A percentile compares a stretch with the other conserved stretches of the same genome.
phyloP scores from a whole-genome alignment of 1,140 invertebrate species.

The Drosophila paulistorum region DNA sequence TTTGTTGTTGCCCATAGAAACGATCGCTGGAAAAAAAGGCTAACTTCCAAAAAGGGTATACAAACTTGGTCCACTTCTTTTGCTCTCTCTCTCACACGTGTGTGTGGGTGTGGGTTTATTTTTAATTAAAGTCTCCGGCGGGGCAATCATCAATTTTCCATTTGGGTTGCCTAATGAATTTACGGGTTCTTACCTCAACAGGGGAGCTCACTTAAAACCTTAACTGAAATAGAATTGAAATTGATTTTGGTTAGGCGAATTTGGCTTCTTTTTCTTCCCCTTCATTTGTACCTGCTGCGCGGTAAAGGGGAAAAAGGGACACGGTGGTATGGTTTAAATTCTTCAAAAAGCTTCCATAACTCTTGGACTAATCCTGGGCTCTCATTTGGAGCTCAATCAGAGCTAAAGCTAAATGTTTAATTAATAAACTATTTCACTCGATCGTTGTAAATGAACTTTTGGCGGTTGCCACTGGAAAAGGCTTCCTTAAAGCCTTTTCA shows the following conservation, averaged over 20 bases:
- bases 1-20: too few relatives aligned
- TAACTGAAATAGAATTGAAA: constrained; percentile 34
- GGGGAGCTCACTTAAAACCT: neutral
- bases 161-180: constrained; percentile 51
- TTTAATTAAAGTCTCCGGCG: constrained; percentile 10
- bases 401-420: too few relatives aligned
- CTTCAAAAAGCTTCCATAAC: constrained; percentile 1
- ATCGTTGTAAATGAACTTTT: too few relatives aligned
- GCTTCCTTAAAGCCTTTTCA: too few relatives aligned
- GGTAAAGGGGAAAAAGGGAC: neutral
- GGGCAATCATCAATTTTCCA: constrained; percentile 51
- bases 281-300: neutral
- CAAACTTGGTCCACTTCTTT: neutral
- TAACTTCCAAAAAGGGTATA: neutral
- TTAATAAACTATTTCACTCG: too few relatives aligned
- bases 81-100: neutral
- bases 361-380: too few relatives aligned
- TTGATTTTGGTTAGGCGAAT: constrained; percentile 31
- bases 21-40: too few relatives aligned
- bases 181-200: constrained; percentile 28
- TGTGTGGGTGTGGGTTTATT: constrained; percentile 30
- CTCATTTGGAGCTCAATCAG: too few relatives aligned
- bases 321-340: constrained; percentile 13
- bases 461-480: too few relatives aligned
- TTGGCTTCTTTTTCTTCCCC: neutral